Conservation (phyloP, 2,797 vertebrate species). For the Potorous gilbertii region DNA sequence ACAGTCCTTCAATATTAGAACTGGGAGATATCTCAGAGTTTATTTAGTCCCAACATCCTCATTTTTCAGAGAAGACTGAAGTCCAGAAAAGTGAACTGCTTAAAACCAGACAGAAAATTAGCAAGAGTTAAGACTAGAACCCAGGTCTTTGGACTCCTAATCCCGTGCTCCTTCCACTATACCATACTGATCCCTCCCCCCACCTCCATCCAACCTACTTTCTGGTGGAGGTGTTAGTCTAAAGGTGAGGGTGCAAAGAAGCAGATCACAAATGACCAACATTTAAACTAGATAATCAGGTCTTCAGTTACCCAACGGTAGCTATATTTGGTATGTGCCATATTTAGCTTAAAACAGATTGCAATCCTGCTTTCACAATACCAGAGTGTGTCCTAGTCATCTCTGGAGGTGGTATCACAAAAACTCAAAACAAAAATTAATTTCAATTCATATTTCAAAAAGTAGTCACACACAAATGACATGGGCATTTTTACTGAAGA, state of each 20-base stretch:
- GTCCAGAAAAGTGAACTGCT: not conserved
- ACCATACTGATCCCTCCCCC: not conserved
- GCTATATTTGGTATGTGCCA: not conserved
- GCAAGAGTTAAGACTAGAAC: not conserved
- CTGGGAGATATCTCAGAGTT: not conserved
- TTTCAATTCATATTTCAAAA: slow-evolving; percentile 45
- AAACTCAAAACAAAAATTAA: slow-evolving; percentile 52
- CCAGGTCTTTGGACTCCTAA: not conserved
- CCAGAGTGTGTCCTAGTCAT: slow-evolving; percentile 37
- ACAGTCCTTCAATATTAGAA: not conserved
- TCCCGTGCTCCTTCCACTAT: not conserved
- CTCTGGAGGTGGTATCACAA: slow-evolving; percentile 53
- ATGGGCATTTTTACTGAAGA: not conserved
- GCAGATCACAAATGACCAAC: not conserved
- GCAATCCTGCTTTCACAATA: slow-evolving; percentile 49
- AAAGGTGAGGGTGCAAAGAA: not conserved
- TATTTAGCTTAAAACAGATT: not conserved
- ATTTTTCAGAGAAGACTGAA: not conserved
- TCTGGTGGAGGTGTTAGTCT: not conserved
- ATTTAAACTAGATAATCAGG: not conserved
- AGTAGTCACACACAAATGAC: not conserved
- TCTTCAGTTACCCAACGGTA: not conserved
- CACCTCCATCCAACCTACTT: not conserved
- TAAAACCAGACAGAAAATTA: not conserved
- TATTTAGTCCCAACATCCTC: not conserved